These are phyloP conservation scores for Galagoides demidoff DNA, from an alignment of 2,797 vertebrate species.

Conservation along the genomic window DNA sequence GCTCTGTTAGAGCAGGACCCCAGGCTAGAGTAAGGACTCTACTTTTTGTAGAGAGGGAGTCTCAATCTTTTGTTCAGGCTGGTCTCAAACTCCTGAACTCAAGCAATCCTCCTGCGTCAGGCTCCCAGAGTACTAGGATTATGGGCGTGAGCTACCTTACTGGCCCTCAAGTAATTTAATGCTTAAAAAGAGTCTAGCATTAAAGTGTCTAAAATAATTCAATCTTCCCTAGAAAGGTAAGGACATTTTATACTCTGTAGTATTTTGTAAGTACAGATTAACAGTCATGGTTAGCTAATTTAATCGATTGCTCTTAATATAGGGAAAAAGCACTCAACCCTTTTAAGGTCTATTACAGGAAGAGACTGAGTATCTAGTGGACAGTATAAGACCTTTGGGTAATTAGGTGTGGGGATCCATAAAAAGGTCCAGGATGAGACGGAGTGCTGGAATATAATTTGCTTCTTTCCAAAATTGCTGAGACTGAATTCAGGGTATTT, in stretches of 20 bases:
- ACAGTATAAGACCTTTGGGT: background rate
- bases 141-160: no score
- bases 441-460: background rate
- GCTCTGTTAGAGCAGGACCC: background rate
- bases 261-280: background rate
- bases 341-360: background rate
- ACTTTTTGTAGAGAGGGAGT: no score
- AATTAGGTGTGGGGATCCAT: background rate
- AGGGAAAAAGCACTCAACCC: background rate
- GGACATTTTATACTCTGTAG: background rate
- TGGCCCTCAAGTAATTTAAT: no score
- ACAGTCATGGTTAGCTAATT: background rate
- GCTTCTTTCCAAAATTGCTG: background rate
- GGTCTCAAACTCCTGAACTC: no score
- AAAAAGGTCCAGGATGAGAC: background rate
- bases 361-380: background rate
- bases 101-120: no score
- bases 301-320: background rate
- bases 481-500: background rate
- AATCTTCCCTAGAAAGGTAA: background rate
- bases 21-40: background rate
- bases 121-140: no score
- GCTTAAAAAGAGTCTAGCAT: background rate
- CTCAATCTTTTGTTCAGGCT: no score
- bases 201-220: conserved; percentile 52